Conservation (phyloP, 1,140 invertebrate genomes). For the Diabrotica virgifera region DNA sequence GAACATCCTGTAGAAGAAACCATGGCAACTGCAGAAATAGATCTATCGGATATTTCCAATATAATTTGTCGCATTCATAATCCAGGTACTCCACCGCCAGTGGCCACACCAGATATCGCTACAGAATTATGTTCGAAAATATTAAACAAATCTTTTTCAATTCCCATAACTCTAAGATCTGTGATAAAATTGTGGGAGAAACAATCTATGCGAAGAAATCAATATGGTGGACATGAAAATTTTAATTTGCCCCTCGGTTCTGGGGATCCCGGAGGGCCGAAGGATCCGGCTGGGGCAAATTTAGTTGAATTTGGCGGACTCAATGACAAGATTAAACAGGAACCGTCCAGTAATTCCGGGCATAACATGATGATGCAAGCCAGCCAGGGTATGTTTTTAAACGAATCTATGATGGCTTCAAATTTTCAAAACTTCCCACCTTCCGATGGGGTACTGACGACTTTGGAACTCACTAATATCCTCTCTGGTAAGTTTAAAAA, state of each 20-base stretch:
- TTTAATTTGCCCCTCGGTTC: constrained; percentile 50
- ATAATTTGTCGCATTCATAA: constrained; percentile 60
- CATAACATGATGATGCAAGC: constrained; percentile 43
- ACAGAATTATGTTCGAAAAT: constrained; percentile 81
- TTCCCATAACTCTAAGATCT: constrained; percentile 76
- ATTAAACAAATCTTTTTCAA: constrained; percentile 86
- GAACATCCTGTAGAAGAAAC: constrained; percentile 91
- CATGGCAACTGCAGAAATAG: constrained; percentile 87
- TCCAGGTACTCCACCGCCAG: constrained; percentile 47
- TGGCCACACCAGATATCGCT: constrained; percentile 55
- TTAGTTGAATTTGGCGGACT: constrained; percentile 54
- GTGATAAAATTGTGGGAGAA: constrained; percentile 56
- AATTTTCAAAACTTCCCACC: constrained; percentile 44
- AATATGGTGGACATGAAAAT: constrained; percentile 48
- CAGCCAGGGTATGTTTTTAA: constrained; percentile 43
- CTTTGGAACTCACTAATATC: constrained; percentile 43
- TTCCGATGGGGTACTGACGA: constrained; percentile 39
- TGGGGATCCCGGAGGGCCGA: constrained; percentile 48
- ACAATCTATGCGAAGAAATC: constrained; percentile 44
- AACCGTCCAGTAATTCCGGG: constrained; percentile 50
- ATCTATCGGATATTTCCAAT: constrained; percentile 76
- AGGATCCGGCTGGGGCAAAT: constrained; percentile 48
- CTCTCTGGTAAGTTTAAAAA: constrained; percentile 34
- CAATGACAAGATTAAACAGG: constrained; percentile 53
- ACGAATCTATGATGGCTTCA: constrained; percentile 42